These are phyloP conservation scores for Channa striata DNA, from an alignment of 2,797 vertebrate genomes.

Conservation along the genomic window DNA sequence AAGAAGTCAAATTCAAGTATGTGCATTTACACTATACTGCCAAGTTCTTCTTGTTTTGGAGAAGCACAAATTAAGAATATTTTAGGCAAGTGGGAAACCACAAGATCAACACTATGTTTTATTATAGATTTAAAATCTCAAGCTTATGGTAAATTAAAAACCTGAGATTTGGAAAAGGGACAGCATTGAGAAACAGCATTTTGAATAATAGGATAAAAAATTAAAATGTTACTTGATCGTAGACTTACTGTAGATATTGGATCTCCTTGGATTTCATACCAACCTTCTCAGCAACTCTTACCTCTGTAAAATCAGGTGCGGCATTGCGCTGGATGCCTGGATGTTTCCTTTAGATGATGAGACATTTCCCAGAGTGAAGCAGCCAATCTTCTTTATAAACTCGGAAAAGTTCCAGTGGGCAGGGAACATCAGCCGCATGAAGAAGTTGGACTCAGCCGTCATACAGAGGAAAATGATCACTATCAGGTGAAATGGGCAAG, in stretches of 20 bases:
- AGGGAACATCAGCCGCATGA: conserved; percentile 89
- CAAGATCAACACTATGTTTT: no score
- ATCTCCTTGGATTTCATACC: neutral
- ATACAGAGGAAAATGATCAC: conserved; percentile 96
- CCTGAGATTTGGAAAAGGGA: neutral
- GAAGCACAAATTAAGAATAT: neutral
- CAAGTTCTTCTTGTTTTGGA: no score
- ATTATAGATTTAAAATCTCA: no score
- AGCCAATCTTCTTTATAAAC: conserved; percentile 97
- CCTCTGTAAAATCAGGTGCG: conserved; percentile 84
- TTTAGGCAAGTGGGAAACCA: no score
- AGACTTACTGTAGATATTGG: neutral
- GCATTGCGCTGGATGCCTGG: conserved; percentile 93
- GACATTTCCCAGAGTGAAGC: conserved; percentile 85
- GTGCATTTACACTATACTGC: conserved; percentile 26
- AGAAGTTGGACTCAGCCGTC: conserved; percentile 82
- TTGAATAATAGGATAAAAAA: neutral
- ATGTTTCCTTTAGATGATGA: conserved; percentile 92
- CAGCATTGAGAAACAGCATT: neutral
- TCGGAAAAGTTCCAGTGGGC: conserved; percentile 94
- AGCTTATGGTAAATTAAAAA: neutral
- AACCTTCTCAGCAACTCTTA: neutral
- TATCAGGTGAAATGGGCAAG: conserved; percentile 84
- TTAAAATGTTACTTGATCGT: neutral
- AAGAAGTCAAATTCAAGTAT: conserved; percentile 93